Evolutionary conservation across 2,888 invertebrate species (phyloP), one percentile per base, ranked within the genome.

Genomic region (Latheticus oryzae): DNA sequence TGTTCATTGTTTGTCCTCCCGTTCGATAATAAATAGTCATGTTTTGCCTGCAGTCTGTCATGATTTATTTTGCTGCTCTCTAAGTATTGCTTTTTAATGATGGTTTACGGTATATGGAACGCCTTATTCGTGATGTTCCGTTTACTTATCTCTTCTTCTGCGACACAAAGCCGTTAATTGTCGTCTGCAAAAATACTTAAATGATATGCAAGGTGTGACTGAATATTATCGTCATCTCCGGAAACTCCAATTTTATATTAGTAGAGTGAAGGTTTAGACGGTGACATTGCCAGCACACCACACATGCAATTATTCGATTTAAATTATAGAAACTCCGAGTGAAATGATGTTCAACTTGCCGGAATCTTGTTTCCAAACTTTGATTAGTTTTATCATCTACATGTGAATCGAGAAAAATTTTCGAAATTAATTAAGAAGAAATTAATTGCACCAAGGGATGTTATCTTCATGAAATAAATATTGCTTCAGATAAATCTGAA

Each of bases 301-400:
- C 52, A 30, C 24, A 35, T 16, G 42, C 23, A 7, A 42, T 52
- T 42, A 42, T 52, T 52, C 33, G 52, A 52, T 52, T 52, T 52
- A 43, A 52, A 52, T 52, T 42, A 42, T 52, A 30, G 33, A 33
- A 30, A 19, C 42, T 33, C 30, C 3, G n/a, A 40, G 38, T 28
- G 51, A 26, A 37, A 51, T 51, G 52, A 45, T 13, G 47, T 42
- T 33, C 37, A 37, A 64, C 37, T 35, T 32, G n/a, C 12, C 52
- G 28, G 48, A 42, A 60, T 64, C 67, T 67, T 67, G 63, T 65
- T 66, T 58, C 62, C 32, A 47, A 67, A 67, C 61, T 67, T 67
- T 64, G 65, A 67, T 67, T 67, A 67, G 65, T 67, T 67, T 64
- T 63, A 64, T 65, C 60, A 59, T 64, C 51, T 58, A 43, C 28